A percentile compares a stretch with the other conserved stretches of the same genome.
These are phyloP conservation scores for Philonicus albiceps DNA, from an alignment of 2,888 invertebrate species.

Conservation along the genomic window DNA sequence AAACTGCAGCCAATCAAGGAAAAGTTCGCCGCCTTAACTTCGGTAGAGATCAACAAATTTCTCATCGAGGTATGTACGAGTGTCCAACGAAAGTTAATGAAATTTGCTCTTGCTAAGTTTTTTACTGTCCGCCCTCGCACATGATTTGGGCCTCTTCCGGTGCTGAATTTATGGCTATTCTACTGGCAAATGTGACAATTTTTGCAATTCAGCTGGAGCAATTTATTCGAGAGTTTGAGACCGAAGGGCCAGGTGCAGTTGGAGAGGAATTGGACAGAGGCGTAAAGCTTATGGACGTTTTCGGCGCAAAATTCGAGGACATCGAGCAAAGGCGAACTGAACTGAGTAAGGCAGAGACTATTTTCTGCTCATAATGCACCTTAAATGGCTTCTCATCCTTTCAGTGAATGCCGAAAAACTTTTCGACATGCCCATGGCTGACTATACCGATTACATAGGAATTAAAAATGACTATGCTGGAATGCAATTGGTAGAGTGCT, in stretches of 20 bases:
- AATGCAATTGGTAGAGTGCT: slow-evolving; percentile 67
- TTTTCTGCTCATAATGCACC: neutral
- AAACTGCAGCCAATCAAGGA: slow-evolving; percentile 83
- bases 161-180: neutral
- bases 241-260: slow-evolving; percentile 81
- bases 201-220: slow-evolving; percentile 57
- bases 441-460: slow-evolving; percentile 78
- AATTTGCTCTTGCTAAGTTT: neutral
- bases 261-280: slow-evolving; percentile 81
- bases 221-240: slow-evolving; percentile 78
- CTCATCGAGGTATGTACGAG: slow-evolving; percentile 57
- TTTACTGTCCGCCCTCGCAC: neutral
- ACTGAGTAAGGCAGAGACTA: slow-evolving; percentile 53
- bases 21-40: slow-evolving; percentile 83
- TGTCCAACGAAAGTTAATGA: neutral
- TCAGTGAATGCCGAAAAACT: slow-evolving; percentile 80
- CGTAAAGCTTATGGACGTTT: slow-evolving; percentile 70
- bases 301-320: slow-evolving; percentile 68
- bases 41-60: slow-evolving; percentile 70
- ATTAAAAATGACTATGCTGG: slow-evolving; percentile 71
- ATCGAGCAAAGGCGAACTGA: slow-evolving; percentile 71
- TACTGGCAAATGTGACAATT: neutral
- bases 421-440: slow-evolving; percentile 85
- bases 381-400: slow-evolving; percentile 54
- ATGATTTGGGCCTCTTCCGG: neutral